Base-by-base conservation (phyloP, 2,797 vertebrate genomes). In the Lepus townsendii region DNA sequence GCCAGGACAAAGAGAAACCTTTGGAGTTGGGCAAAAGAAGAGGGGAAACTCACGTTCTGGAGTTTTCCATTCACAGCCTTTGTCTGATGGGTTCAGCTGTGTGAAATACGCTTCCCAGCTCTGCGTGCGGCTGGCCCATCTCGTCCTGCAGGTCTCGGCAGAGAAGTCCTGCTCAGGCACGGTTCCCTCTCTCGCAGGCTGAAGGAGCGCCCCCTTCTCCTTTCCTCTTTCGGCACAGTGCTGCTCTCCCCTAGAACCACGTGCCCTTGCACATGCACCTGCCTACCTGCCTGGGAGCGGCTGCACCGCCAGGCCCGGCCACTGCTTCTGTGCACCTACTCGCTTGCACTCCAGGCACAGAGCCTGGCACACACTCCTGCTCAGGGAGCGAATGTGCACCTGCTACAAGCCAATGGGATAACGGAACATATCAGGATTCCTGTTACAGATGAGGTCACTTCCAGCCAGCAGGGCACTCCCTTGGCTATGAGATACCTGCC, bases 61-160 rank as follows among this genome's bases (percentile, higher is more conserved):
- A 68, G 71, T 78, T 71, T 60, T 87, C 78, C 27, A 27, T 32
- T 83, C 68, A 24, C 32, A 7, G 75, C 62, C 72, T 87, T 66
- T 50, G 26, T 57, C 11, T 32, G 14, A 30, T 62, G 66, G 0
- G 63, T 38, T 52, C 27, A 22, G 32, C 79, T 80, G 19, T 54
- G 22, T 66, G 26, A 47, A 26, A 68, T 22, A 47, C 20, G 22
- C 5, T 5, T 75, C 42, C 2, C 3, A 68, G 1, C 35, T 65
- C 24, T 66, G 24, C 22, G 0, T 0, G 13, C 3, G 35, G 8
- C 6, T 2, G 38, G 30, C 11, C 52, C 52, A 14, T 24, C 54
- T 27, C n/a, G 27, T 26, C 47, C 13, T 12, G 17, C 63, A 30
- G 86, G 10, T 38, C 65, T 84, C 68, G n/a, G 71, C 78, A 38